A percentile compares a stretch with the other conserved stretches of the same genome.
Evolutionary conservation across 1,140 invertebrate genomes (phyloP).

Genomic region (Ylistrum balloti): DNA sequence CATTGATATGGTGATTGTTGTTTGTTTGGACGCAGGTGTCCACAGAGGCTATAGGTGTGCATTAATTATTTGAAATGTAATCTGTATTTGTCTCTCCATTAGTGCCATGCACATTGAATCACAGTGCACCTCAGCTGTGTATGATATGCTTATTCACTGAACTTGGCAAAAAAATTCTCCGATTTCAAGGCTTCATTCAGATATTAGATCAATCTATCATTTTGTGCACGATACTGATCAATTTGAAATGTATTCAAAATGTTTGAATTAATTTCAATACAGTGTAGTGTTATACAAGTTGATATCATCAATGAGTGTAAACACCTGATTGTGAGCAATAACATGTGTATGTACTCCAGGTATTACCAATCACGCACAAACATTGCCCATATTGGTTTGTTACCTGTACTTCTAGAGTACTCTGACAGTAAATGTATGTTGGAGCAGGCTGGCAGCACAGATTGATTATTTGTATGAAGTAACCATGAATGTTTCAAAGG

Average conservation of each 20-base stretch:
- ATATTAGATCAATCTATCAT: slow-evolving; percentile 36
- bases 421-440: not conserved
- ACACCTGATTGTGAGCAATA: not conserved
- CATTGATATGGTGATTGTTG: slow-evolving; percentile 12
- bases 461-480: not conserved
- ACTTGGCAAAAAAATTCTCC: slow-evolving; percentile 34
- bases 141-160: slow-evolving; percentile 2
- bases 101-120: not conserved
- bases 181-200: slow-evolving; percentile 30
- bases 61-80: not conserved
- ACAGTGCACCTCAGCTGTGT: not conserved
- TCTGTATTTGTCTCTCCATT: not conserved
- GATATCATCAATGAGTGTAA: slow-evolving; percentile 35
- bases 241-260: slow-evolving; percentile 40
- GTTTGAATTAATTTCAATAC: slow-evolving; percentile 36
- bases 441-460: not conserved
- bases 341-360: not conserved
- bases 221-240: slow-evolving; percentile 33
- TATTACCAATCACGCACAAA: slow-evolving; percentile 10
- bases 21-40: slow-evolving; percentile 32
- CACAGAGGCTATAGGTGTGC: not conserved
- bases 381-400: not conserved
- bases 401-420: slow-evolving; percentile 19
- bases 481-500: not conserved
- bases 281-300: slow-evolving; percentile 29